Percentiles rank a stretch among this genome's conserved stretches.
These are phyloP conservation scores for Drosophila repleta DNA, from an alignment of 1,140 invertebrate species.

Conservation along the genomic window DNA sequence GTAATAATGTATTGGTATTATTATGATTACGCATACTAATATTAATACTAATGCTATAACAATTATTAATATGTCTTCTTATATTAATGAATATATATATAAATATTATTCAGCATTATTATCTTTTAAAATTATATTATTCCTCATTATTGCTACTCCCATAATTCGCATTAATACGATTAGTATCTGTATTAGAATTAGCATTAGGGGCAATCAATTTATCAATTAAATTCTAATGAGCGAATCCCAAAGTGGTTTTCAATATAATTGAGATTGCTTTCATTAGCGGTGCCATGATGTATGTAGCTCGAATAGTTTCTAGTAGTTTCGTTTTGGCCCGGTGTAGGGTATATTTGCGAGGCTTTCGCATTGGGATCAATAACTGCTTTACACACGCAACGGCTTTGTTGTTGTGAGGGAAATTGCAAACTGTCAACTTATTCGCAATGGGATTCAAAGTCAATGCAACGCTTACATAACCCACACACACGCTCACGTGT, in stretches of 20 bases:
- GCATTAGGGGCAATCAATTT: neutral
- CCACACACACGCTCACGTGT: constrained; percentile 4
- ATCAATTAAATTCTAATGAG: neutral
- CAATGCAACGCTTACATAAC: constrained; percentile 75
- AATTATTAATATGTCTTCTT: too few species aligned
- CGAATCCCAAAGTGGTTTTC: too few species aligned
- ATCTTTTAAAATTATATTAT: too few species aligned
- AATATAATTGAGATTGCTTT: neutral
- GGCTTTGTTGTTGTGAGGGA: constrained; percentile 11
- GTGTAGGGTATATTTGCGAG: constrained; percentile 34
- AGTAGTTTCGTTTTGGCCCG: neutral
- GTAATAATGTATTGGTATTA: too few species aligned
- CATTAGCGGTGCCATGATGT: neutral
- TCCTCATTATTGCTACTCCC: too few species aligned
- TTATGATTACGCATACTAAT: too few species aligned
- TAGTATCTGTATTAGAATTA: neutral
- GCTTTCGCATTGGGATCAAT: constrained; percentile 34
- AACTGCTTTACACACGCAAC: constrained; percentile 19
- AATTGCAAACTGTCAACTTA: constrained; percentile 64
- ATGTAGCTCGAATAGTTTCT: neutral
- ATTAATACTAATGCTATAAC: too few species aligned
- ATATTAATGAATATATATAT: too few species aligned
- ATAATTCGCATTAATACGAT: too few species aligned
- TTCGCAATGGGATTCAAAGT: constrained; percentile 65
- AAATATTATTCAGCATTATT: too few species aligned